Base-by-base conservation (phyloP, 2,888 invertebrate species). In the Cheiracanthium punctorium region DNA sequence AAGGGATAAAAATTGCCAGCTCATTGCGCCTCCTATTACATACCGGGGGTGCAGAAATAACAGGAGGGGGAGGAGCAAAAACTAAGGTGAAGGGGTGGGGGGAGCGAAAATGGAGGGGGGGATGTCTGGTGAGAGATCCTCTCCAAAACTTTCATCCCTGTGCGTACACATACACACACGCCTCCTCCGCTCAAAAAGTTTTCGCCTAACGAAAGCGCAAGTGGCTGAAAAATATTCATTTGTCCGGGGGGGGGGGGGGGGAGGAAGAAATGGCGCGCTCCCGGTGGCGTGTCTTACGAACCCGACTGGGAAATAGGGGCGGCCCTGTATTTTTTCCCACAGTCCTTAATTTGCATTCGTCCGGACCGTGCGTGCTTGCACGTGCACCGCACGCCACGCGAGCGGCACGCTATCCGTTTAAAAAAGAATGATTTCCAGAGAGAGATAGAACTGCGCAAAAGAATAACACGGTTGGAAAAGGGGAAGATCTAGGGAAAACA, bases 311-410 rank as follows among this genome's bases (percentile, higher is more conserved):
- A n/a, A n/a, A n/a, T n/a, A n/a, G n/a, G n/a, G n/a, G n/a, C n/a
- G n/a, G n/a, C n/a, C n/a, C n/a, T 37, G 76, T 52, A 72, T 69
- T 82, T 82, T 76, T 77, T 77, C 76, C 82, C 76, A 82, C 76
- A 76, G 72, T 82, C 76, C 82, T 82, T 82, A 82, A 82, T 82
- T 82, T 82, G 76, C 82, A 82, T 82, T 76, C 71, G 75, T 69
- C 58, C 43, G 52, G n/a, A 14, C 24, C 24, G 30, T 37, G 82
- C 82, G 82, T 82, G 82, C 82, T 28, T 29, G 37, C 33, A 58
- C 20, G 24, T 58, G 58, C 24, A 58, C 58, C 2, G 58, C 58
- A 58, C 58, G 24, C 58, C 4, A 58, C 12, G 5, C 14, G 37
- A 8, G 12, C 43, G 43, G 43, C 2, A 48, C 14, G 43, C 4